phyloP scores from a whole-genome alignment of 2,113 vertebrate species.

The Hemiscyllium ocellatum region DNA sequence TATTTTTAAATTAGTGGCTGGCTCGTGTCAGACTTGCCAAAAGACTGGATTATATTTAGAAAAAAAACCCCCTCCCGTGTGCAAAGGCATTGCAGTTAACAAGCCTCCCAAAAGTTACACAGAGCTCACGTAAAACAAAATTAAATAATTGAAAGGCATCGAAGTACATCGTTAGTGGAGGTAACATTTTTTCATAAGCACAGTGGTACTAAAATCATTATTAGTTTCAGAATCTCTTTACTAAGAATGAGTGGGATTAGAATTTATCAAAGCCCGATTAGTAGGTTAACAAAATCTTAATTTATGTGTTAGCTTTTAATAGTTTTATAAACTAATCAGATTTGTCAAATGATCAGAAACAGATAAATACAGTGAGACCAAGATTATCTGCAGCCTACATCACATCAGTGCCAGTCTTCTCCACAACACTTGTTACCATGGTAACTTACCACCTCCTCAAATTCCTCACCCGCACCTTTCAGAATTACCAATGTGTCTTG shows the following conservation, averaged over 20 bases:
- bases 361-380: not conserved
- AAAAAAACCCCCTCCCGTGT: not conserved
- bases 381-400: not conserved
- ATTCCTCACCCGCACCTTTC: not conserved
- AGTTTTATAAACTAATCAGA: not conserved
- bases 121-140: not conserved
- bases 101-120: not conserved
- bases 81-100: not conserved
- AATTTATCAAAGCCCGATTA: not conserved
- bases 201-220: not conserved
- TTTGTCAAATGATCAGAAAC: not conserved
- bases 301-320: not conserved
- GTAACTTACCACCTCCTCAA: not conserved
- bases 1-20: not conserved
- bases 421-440: not conserved
- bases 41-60: not conserved
- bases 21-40: not conserved
- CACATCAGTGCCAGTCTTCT: slow-evolving; percentile 9
- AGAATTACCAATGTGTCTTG: not conserved
- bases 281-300: not conserved
- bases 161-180: not conserved
- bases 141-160: not conserved
- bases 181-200: not conserved
- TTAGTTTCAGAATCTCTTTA: not conserved
- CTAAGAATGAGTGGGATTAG: not conserved